A percentile compares a stretch with the other conserved stretches of the same genome.
These are phyloP conservation scores for Monochamus saltuarius DNA, from an alignment of 1,140 invertebrate species.

Conservation along the genomic window DNA sequence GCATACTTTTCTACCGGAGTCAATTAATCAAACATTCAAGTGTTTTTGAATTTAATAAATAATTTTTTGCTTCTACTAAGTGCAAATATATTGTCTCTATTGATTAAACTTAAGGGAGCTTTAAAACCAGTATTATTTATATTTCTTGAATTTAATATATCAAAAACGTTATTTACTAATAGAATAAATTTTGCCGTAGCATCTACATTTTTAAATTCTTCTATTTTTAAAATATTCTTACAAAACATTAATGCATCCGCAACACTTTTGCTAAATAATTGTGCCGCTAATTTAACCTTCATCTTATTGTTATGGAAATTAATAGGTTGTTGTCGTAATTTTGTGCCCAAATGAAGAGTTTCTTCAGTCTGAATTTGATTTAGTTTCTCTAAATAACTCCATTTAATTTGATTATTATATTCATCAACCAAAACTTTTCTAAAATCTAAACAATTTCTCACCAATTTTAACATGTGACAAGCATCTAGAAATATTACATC, in stretches of 20 bases:
- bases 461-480: conserved; percentile 6
- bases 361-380: conserved; percentile 4
- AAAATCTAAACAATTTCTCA: conserved; percentile 7
- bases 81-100: too few species aligned
- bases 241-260: conserved; percentile 28
- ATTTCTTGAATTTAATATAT: conserved; percentile 21
- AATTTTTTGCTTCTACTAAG: too few species aligned
- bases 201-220: conserved; percentile 11
- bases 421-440: neutral
- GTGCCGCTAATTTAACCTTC: conserved; percentile 23
- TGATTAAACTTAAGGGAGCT: too few species aligned
- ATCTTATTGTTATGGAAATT: conserved; percentile 8
- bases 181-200: conserved; percentile 19
- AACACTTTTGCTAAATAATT: conserved; percentile 24
- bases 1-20: too few species aligned
- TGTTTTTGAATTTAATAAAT: too few species aligned
- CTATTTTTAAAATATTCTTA: neutral
- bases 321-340: conserved; percentile 8
- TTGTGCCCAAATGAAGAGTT: conserved; percentile 8
- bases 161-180: conserved; percentile 17
- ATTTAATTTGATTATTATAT: neutral
- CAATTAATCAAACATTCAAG: too few species aligned
- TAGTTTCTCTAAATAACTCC: neutral
- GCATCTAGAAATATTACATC: neutral
- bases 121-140: too few species aligned